A percentile compares a stretch with the other conserved stretches of the same genome.
Evolutionary conservation across 1,140 invertebrate genomes (phyloP).

Genomic region (Drosophila funebris): DNA sequence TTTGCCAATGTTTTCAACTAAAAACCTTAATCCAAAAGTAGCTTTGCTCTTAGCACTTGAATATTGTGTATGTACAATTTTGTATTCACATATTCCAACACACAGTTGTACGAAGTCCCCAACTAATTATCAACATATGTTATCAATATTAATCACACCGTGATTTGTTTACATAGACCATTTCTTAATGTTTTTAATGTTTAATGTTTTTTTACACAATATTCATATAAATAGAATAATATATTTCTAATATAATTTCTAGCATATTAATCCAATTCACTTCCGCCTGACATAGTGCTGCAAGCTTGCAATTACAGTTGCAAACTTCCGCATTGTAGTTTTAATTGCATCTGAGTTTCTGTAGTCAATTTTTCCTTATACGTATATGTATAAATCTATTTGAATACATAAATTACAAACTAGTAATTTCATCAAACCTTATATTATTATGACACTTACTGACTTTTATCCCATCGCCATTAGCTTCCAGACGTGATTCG

Average conservation of each 20-base stretch:
- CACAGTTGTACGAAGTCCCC: background rate
- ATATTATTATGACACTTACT: slow-evolving; percentile 8
- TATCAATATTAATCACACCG: background rate
- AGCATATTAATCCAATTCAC: slow-evolving; percentile 3
- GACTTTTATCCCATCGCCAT: slow-evolving; percentile 23
- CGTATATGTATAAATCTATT: background rate
- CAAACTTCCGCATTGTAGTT: slow-evolving; percentile 44
- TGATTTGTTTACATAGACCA: background rate
- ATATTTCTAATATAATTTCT: slow-evolving; percentile 18
- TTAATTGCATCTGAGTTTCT: slow-evolving; percentile 18
- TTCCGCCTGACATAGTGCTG: slow-evolving; percentile 22
- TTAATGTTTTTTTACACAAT: background rate
- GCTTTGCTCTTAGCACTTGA: background rate
- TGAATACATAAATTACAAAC: background rate
- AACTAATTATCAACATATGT: background rate
- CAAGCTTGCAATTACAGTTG: background rate
- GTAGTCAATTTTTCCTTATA: background rate
- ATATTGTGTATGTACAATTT: background rate
- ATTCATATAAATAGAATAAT: no score
- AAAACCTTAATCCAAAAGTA: background rate
- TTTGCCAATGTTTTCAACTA: no score
- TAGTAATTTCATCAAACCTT: background rate
- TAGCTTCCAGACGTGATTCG: slow-evolving; percentile 12
- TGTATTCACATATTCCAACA: background rate
- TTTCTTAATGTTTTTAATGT: no score